Evolutionary conservation across 2,113 vertebrate species (phyloP).

Genomic region (Otis tarda): DNA sequence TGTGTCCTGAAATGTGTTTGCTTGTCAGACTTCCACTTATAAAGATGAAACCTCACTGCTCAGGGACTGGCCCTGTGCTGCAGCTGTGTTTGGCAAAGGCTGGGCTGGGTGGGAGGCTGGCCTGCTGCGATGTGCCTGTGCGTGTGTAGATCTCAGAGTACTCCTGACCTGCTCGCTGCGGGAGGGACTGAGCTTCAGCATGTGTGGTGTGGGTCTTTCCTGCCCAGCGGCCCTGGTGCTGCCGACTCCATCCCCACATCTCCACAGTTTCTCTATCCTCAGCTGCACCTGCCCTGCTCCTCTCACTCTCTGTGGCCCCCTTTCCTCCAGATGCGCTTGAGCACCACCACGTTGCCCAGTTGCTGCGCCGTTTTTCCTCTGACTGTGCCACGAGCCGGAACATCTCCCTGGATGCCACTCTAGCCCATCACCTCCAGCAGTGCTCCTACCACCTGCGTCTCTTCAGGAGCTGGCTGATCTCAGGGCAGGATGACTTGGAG

Average conservation of each 20-base stretch:
- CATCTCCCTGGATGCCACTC: conserved; percentile 88
- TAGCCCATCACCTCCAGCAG: conserved; percentile 96
- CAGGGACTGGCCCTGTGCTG: neutral
- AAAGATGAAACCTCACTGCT: rapidly evolving
- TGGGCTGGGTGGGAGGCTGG: neutral
- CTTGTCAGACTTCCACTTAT: neutral
- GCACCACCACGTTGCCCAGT: conserved; percentile 91
- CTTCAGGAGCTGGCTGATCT: conserved; percentile 98
- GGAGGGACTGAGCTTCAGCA: neutral
- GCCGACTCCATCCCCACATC: conserved; percentile 9
- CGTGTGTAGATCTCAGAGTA: neutral
- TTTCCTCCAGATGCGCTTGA: conserved; percentile 89
- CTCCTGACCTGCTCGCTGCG: neutral
- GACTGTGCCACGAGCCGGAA: conserved; percentile 84
- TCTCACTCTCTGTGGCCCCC: conserved; percentile 67
- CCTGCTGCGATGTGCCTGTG: neutral
- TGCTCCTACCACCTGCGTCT: conserved; percentile 98
- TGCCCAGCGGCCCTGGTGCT: neutral
- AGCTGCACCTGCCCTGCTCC: conserved; percentile 44
- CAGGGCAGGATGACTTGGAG: conserved; percentile 95
- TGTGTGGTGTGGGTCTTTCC: neutral
- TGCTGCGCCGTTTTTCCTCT: conserved; percentile 91
- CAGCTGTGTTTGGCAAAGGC: neutral
- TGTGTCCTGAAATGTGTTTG: neutral
- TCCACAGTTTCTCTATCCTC: neutral